Evolutionary conservation across 2,797 vertebrate genomes (phyloP), one percentile per base, ranked within the genome.

Genomic region (Cirrhinus molitorella): DNA sequence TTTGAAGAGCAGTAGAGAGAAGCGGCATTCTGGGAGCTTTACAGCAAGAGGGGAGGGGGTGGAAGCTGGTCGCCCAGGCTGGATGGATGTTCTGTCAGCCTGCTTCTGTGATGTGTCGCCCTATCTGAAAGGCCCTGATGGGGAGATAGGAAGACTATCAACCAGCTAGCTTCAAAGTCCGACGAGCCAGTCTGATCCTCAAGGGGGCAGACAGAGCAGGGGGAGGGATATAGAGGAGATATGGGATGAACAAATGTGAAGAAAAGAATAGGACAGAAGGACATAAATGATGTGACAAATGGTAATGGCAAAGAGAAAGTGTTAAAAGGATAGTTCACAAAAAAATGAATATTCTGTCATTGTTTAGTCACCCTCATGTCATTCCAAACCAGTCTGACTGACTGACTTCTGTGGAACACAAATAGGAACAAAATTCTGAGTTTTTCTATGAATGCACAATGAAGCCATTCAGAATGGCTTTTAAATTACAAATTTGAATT

Each of bases 51-150:
- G 80, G 81, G 87, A 79, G 87, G 90, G 83, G 88, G 88, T 81
- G 89, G 91, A 92, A 90, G 86, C 92, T 94, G 87, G 88, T 93
- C 94, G 91, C 94, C 93, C 92, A 90, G 93, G 85, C 90, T 96
- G 96, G 95, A 97, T 96, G 94, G 95, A 97, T 97, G 96, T 92
- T 92, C 93, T 95, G 96, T 96, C 96, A 89, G 86, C 89, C 86
- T 93, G 92, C 89, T 90, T 94, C 57, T 76, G 92, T 94, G 95
- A 93, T 94, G 93, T 95, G 93, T 95, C 93, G 92, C 92, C 93
- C 92, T 90, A 94, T 95, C 95, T 93, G 91, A 81, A 92, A 68
- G 93, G 93, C 95, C 94, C 90, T 95, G 93, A 95, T 94, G 93
- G 93, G 89, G 90, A 91, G 89, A 89, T 90, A 91, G 87, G 86